Evolutionary conservation across 1,140 invertebrate species (phyloP).

Genomic region (Musca vetustissima): DNA sequence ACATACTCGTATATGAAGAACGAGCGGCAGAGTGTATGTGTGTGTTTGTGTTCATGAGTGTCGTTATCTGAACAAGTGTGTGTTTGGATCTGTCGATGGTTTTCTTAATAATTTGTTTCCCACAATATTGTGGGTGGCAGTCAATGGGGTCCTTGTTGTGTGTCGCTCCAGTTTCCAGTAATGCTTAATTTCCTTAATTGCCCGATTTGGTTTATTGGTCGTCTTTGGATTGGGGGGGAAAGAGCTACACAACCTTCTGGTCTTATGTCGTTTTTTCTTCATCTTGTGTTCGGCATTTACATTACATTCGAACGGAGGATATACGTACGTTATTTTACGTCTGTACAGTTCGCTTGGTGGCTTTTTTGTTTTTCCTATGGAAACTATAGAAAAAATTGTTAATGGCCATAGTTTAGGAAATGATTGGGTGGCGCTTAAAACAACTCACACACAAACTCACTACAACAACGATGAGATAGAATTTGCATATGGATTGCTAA

Average conservation of each 20-base stretch:
- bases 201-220: constrained; percentile 16
- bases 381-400: neutral
- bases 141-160: constrained; percentile 19
- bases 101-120: constrained; percentile 24
- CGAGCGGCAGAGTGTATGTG: neutral
- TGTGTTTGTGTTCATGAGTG: neutral
- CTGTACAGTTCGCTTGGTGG: no score
- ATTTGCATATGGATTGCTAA: constrained; percentile 18
- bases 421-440: constrained; percentile 17
- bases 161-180: constrained; percentile 17
- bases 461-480: neutral
- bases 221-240: neutral
- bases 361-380: no score
- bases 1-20: no score
- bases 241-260: no score
- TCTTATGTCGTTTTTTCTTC: no score
- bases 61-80: neutral
- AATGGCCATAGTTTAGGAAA: constrained; percentile 15
- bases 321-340: no score
- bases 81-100: no score
- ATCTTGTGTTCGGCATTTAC: no score
- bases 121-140: constrained; percentile 24
- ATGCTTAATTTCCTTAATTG: constrained; percentile 23
- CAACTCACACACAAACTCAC: no score
- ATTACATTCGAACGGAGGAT: no score